phyloP scores from a whole-genome alignment of 2,888 invertebrate genomes.

The Lasioglossum marginatum region DNA sequence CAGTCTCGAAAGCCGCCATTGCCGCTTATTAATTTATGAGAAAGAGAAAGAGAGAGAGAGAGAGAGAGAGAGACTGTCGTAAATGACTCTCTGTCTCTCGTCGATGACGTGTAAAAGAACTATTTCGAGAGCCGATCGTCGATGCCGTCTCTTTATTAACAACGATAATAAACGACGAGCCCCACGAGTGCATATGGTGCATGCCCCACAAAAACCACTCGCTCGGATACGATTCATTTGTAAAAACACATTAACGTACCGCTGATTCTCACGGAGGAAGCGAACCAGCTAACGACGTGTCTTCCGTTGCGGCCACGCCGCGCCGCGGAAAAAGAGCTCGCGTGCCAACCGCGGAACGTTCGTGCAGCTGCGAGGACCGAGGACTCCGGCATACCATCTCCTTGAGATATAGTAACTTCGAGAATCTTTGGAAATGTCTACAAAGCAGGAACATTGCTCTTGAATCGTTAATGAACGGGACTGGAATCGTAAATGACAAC shows the following conservation, averaged over 20 bases:
- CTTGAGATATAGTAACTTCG: neutral
- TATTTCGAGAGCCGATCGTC: constrained; percentile 36
- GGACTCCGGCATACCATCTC: constrained; percentile 34
- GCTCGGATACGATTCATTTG: constrained; percentile 42
- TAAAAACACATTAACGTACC: constrained; percentile 53
- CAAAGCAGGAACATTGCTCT: neutral
- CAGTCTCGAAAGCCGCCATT: constrained; percentile 45
- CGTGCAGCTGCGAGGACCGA: constrained; percentile 50
- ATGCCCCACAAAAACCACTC: constrained; percentile 28
- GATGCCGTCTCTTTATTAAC: constrained; percentile 31
- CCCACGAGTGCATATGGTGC: constrained; percentile 9
- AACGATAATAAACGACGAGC: constrained; percentile 37
- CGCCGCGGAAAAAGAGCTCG: constrained; percentile 47
- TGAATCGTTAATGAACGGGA: neutral
- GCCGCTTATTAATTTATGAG: constrained; percentile 51
- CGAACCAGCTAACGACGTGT: constrained; percentile 53
- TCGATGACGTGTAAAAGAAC: constrained; percentile 18
- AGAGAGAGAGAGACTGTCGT: neutral
- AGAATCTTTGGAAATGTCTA: neutral
- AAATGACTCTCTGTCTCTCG: neutral
- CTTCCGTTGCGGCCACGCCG: constrained; percentile 31
- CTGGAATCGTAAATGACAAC: neutral
- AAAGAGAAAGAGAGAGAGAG: neutral
- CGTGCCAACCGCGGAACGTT: constrained; percentile 48
- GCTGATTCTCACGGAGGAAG: constrained; percentile 50